These are phyloP conservation scores for Auanema freiburgensis DNA, from an alignment of 2,888 invertebrate genomes.

Conservation along the genomic window DNA sequence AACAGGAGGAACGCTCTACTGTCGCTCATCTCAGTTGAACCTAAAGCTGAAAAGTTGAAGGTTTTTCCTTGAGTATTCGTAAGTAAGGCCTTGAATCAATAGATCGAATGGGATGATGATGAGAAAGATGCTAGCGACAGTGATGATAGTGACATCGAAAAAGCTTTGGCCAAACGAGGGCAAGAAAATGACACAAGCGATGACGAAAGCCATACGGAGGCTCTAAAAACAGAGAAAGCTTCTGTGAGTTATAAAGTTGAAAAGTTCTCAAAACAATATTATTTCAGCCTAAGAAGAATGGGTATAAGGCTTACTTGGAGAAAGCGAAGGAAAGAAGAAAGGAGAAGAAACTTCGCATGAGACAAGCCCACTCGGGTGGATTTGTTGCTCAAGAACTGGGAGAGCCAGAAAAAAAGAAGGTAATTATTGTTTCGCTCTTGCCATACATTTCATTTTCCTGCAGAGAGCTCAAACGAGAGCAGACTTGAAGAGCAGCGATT, in stretches of 20 bases:
- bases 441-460: no score
- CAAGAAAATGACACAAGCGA: background rate
- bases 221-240: slow-evolving; percentile 23
- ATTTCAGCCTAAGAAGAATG: slow-evolving; percentile 16
- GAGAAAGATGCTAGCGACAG: slow-evolving; percentile 12
- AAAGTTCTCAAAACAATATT: background rate
- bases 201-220: slow-evolving; percentile 12
- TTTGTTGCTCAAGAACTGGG: slow-evolving; percentile 26
- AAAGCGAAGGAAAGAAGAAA: slow-evolving; percentile 20
- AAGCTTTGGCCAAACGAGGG: slow-evolving; percentile 29
- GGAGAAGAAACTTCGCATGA: slow-evolving; percentile 25
- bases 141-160: slow-evolving; percentile 26
- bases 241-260: background rate
- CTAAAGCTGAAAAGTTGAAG: slow-evolving; percentile 14
- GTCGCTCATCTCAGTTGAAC: slow-evolving; percentile 31
- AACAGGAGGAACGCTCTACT: slow-evolving; percentile 28
- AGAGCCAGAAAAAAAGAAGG: slow-evolving; percentile 18
- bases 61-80: no score
- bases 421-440: slow-evolving; percentile 6
- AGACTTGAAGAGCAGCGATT: background rate
- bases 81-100: no score
- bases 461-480: no score
- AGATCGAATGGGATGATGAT: slow-evolving; percentile 20
- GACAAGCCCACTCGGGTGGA: slow-evolving; percentile 15
- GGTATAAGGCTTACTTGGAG: slow-evolving; percentile 32